Percentiles rank a stretch among this genome's conserved stretches.
Evolutionary conservation across 1,140 invertebrate species (phyloP).

Genomic region (Lepidurus arcticus): DNA sequence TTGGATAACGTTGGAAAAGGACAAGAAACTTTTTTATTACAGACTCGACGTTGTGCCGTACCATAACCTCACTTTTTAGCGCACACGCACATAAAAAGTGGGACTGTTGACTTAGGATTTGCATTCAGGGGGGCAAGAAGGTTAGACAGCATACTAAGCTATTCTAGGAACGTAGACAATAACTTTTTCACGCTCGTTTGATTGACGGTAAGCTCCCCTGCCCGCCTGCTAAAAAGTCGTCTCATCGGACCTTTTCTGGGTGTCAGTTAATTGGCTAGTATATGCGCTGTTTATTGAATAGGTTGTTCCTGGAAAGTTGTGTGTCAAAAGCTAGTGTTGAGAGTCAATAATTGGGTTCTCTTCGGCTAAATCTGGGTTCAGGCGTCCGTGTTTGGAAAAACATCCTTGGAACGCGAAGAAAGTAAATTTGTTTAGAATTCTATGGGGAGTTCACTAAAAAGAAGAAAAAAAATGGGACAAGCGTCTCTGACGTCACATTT

Average conservation of each 20-base stretch:
- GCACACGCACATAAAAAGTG: neutral
- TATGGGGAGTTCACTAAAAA: neutral
- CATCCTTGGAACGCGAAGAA: neutral
- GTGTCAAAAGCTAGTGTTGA: neutral
- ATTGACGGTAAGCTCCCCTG: slow-evolving; percentile 1
- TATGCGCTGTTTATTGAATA: slow-evolving; percentile 12
- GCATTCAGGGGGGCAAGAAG: neutral
- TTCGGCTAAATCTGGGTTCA: neutral
- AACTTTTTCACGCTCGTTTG: slow-evolving; percentile 2
- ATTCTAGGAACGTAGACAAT: slow-evolving; percentile 9
- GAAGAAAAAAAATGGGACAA: neutral
- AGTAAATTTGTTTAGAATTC: neutral
- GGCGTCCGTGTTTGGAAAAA: neutral
- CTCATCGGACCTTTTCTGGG: neutral
- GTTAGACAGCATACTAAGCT: neutral
- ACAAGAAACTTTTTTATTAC: slow-evolving; percentile 14
- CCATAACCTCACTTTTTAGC: too few species aligned
- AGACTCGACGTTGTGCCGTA: too few species aligned
- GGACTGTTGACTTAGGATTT: neutral
- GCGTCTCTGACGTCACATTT: neutral
- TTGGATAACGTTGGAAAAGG: slow-evolving; percentile 5
- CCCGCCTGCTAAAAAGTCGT: neutral
- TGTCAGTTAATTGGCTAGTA: neutral
- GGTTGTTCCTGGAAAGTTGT: neutral
- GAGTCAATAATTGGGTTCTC: neutral